Base-by-base conservation (phyloP, 2,888 invertebrate species). In the Isotomurus palustris region DNA sequence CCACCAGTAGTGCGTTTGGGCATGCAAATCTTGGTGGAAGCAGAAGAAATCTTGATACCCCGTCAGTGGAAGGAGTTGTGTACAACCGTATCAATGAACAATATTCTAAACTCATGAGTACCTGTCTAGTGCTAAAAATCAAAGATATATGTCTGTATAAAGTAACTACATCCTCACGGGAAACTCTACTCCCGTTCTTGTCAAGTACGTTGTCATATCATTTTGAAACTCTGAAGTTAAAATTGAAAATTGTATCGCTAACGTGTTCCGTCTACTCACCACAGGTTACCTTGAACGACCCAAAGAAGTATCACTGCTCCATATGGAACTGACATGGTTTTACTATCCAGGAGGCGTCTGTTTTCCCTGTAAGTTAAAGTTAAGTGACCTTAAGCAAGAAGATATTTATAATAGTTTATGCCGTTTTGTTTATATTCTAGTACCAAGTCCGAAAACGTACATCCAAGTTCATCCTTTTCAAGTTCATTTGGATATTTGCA, bases 261-360 rank as follows among this genome's bases (percentile, higher is more conserved):
- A n/a, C n/a, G n/a, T n/a, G n/a, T n/a, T n/a, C n/a, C n/a, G n/a
- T n/a, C n/a, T n/a, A n/a, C n/a, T n/a, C n/a, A n/a, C n/a, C n/a
- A 17, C 19, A 67, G 70, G 66, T 51, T 69, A 66, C 50, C 60
- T 68, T 47, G 60, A 76, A 50, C 78, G 80, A 65, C 96, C 96
- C 1, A 86, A 87, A 10, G 93, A 94, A 73, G 87, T 91, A 70
- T 88, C 91, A 19, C 84, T 94, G 27, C 74, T 97, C n/a, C 96
- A 97, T 76, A 87, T 94, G 0, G 97, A 99, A 75, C 88, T 94
- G 68, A 93, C 93, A 1, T 91, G 91, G 74, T 97, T 92, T 76
- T 97, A 96, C 75, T 95, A 95, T 74, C 94, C 95, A 0, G 91
- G 89, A 43, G 91, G 91, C 73, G 83, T 86, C 56, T 85, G 86